Evolutionary conservation across 2,888 invertebrate species (phyloP), one percentile per base, ranked within the genome.

Genomic region (Trichacis sp.): DNA sequence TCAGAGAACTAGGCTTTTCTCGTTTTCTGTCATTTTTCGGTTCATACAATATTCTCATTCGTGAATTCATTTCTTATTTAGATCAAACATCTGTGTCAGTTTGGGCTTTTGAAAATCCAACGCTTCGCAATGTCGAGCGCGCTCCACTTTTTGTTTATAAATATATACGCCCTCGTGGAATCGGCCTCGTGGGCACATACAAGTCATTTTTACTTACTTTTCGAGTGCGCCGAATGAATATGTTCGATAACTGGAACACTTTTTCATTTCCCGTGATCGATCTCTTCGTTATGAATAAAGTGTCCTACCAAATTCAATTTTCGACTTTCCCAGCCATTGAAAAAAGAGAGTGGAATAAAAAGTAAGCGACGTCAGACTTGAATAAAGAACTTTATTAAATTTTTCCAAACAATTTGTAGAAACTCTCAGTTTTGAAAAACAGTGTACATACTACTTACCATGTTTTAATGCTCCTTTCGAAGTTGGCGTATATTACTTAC

Each of bases 101-200:
- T 45, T 20, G n/a, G 9, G 11, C 18, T 17, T 15, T 42, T 5
- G 42, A 11, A 40, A 15, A 40, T 45, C 14, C 20, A 18, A 11
- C 20, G 18, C 15, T n/a, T n/a, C 45, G 20, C 12, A 12, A 20
- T 20, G 18, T 20, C 20, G 45, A 15, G 62, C 53, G 57, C 66
- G 74, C 57, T 76, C 76, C 48, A 75, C 70, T 72, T 75, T 75
- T 77, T 77, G 73, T 72, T 75, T 78, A 79, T 77, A 79, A 79
- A 79, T 79, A 79, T 78, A 77, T 73, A 70, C 64, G 68, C 58
- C 33, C 14, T 18, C 24, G 49, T 1, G 49, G 18, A 33, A 30
- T 12, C 33, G 33, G 17, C 15, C 19, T 2, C 38, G 50, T 29
- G 47, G 40, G 30, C 42, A 40, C 29, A 38, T 49, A 11, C 18